These are phyloP conservation scores for Drosophila cardini DNA, from an alignment of 1,140 invertebrate species.

Conservation along the genomic window DNA sequence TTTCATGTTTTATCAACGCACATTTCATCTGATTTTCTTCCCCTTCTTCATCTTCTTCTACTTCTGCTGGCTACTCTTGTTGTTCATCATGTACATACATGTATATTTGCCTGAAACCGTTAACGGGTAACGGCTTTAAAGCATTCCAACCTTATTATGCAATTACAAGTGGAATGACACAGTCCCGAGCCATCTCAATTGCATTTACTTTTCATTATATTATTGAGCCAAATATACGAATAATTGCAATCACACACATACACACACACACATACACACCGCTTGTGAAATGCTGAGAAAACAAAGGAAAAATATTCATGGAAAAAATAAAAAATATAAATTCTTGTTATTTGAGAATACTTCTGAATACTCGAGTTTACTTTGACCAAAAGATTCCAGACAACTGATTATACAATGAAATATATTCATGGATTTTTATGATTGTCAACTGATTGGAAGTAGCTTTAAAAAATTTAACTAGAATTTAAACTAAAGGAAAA, in stretches of 20 bases:
- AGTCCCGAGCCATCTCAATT: conserved; percentile 21
- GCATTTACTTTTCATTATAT: conserved; percentile 61
- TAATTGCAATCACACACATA: conserved; percentile 58
- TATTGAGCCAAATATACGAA: conserved; percentile 55
- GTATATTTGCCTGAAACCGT: conserved; percentile 18
- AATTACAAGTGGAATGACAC: conserved; percentile 76
- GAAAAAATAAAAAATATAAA: conserved; percentile 8
- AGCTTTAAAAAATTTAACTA: not conserved
- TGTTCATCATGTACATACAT: not conserved
- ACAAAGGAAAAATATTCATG: conserved; percentile 20
- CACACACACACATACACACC: conserved; percentile 1
- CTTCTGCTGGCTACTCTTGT: not conserved
- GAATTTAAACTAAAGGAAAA: no score
- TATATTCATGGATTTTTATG: not conserved
- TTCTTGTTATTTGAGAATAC: not conserved
- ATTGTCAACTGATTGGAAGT: not conserved
- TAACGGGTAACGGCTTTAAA: conserved; percentile 77
- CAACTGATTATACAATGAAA: not conserved
- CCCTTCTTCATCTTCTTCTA: conserved; percentile 7
- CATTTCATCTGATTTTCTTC: conserved; percentile 24
- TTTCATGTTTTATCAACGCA: conserved; percentile 41
- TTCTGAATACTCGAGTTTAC: not conserved
- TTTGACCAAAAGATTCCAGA: not conserved
- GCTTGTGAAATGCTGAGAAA: conserved; percentile 12
- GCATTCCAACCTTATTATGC: conserved; percentile 74